Percentiles rank a stretch among this genome's conserved stretches.
These are phyloP conservation scores for Harpagoxenus sublaevis DNA, from an alignment of 2,888 invertebrate genomes.

Conservation along the genomic window DNA sequence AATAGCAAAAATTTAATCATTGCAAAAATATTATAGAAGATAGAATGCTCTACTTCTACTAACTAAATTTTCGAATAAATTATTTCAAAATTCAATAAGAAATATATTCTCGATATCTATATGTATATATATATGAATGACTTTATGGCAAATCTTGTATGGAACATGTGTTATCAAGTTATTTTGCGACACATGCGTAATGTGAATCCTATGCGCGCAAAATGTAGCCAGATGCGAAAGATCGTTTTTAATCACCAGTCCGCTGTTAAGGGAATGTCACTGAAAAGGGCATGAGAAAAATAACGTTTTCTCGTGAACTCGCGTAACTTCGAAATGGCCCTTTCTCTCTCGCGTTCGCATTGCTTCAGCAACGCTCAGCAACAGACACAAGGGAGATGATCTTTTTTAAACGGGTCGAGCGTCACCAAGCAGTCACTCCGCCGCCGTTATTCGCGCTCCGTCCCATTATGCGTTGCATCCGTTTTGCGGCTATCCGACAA, in stretches of 20 bases:
- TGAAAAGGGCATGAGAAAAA: conserved; percentile 41
- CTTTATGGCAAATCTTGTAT: not conserved
- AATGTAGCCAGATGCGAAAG: not conserved
- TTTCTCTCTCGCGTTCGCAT: conserved; percentile 5
- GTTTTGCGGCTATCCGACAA: conserved; percentile 34
- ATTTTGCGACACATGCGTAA: not conserved
- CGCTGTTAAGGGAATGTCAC: not conserved
- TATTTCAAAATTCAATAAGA: not conserved
- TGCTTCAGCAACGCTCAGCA: conserved; percentile 44
- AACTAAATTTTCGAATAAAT: not conserved
- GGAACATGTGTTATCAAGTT: not conserved
- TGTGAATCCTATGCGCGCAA: not conserved
- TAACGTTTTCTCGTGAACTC: conserved; percentile 25
- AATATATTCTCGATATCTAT: not conserved
- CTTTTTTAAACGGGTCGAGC: conserved; percentile 75
- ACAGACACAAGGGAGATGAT: conserved; percentile 70
- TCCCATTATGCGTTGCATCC: not conserved
- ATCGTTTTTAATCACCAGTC: conserved; percentile 17
- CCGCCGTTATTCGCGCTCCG: conserved; percentile 24
- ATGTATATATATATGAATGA: not conserved
- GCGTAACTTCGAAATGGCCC: not conserved
- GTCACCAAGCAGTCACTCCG: conserved; percentile 39
- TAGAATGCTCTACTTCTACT: not conserved
- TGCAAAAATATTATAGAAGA: not conserved
- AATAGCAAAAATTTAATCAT: not conserved